phyloP scores from a whole-genome alignment of 2,113 vertebrate genomes.

The Macrotis lagotis region DNA sequence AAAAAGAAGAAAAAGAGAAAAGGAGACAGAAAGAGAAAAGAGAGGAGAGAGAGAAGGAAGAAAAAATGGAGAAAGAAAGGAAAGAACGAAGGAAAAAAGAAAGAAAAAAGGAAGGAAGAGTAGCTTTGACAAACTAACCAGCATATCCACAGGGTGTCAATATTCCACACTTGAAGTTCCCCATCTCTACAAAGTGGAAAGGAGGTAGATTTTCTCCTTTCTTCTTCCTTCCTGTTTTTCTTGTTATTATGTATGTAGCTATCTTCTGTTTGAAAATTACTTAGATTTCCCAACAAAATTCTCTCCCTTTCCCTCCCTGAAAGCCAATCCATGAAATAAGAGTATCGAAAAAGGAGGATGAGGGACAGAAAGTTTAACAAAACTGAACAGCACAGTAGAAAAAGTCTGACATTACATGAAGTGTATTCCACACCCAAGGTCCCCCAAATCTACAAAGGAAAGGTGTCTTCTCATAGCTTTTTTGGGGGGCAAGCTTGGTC shows the following conservation, averaged over 20 bases:
- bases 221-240: background rate
- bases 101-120: background rate
- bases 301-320: background rate
- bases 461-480: background rate
- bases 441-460: background rate
- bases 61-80: background rate
- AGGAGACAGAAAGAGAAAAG: too few species aligned
- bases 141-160: background rate
- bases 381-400: background rate
- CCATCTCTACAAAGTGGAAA: background rate
- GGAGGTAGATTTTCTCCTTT: background rate
- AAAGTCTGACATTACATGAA: background rate
- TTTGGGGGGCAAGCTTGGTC: background rate
- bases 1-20: background rate
- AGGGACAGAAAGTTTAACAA: background rate
- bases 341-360: background rate
- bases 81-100: too few species aligned
- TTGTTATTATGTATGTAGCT: background rate
- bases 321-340: background rate
- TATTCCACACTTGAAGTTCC: background rate
- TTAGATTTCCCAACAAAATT: background rate
- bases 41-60: too few species aligned
- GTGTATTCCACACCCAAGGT: background rate
- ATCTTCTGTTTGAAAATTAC: background rate
- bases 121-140: background rate